Conservation (phyloP, 2,797 vertebrate species). For the Platyrinchus mystaceus region DNA sequence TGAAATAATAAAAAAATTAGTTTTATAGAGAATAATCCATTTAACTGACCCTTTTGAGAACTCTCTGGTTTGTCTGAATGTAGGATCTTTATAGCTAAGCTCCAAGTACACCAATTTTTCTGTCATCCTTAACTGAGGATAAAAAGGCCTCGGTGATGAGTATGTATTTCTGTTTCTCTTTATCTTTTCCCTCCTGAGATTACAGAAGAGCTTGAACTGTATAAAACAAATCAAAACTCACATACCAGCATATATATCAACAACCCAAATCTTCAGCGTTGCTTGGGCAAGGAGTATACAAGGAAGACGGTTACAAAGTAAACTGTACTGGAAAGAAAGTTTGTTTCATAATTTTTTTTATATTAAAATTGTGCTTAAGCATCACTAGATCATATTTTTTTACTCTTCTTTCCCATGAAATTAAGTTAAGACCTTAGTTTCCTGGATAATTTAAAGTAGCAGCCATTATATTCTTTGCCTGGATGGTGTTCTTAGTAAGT, state of each 20-base stretch:
- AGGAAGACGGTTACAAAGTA: background rate
- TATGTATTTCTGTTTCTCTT: background rate
- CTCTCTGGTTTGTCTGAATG: background rate
- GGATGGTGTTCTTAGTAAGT: background rate
- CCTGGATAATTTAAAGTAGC: background rate
- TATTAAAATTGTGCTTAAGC: background rate
- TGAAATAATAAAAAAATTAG: background rate
- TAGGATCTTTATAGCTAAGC: background rate
- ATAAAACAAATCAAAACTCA: background rate
- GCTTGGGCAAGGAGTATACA: background rate
- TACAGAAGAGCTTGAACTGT: background rate
- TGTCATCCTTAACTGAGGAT: background rate
- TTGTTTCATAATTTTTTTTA: background rate
- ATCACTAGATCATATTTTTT: background rate
- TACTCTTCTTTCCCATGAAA: background rate
- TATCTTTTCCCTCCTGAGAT: background rate
- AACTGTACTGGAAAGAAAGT: background rate
- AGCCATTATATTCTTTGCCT: background rate
- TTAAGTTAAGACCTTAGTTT: slow-evolving; percentile 5
- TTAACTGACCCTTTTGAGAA: background rate
- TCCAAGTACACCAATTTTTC: background rate
- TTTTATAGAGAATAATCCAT: background rate
- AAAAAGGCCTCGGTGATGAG: background rate
- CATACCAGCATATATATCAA: background rate
- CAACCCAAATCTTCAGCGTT: background rate